Base-by-base conservation (phyloP, 2,888 invertebrate genomes). In the Meteorus cinctellus region DNA sequence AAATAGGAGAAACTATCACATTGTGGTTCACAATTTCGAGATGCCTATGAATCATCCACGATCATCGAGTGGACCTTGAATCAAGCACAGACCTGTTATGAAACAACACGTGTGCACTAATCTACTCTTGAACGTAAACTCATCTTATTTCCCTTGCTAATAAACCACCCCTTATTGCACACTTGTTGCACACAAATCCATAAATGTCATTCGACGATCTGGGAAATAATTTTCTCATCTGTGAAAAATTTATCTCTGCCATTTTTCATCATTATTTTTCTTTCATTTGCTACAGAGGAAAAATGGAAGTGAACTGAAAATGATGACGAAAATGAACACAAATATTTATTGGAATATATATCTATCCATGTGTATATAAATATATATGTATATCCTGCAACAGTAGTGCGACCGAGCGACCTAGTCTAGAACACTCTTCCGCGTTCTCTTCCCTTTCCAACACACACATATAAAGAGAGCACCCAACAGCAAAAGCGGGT, bases 381-480 rank as follows among this genome's bases (percentile, higher is more conserved):
- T 16, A 34, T 8, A 36, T 69, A 51, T 31, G 24, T 55, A 19
- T 36, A 24, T 87, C 84, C 86, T 84, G 85, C 87, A 87, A 87
- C 88, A 87, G 86, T 86, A 84, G 86, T 84, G 84, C 88, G 89
- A 89, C 88, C 88, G 88, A 88, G 88, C 89, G 89, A 89, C 89
- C 89, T 86, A 89, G 87, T 89, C 88, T 89, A 84, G 82, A 86
- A 88, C 63, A 88, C 84, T 88, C 87, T 87, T 86, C 86, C 88
- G 87, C 86, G 87, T 88, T 88, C 88, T 86, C 83, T 89, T 88
- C 88, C 88, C 88, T 85, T 87, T 88, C 88, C 88, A 88, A 55
- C 84, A 68, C 70, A 72, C 80, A 29, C 59, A 62, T 31, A 19
- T n/a, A 34, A 24, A 62, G 59, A 14, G 59, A 55, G 59, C 71